Base-by-base conservation (phyloP, 2,797 vertebrate genomes). In the Ptychadena robeensis region DNA sequence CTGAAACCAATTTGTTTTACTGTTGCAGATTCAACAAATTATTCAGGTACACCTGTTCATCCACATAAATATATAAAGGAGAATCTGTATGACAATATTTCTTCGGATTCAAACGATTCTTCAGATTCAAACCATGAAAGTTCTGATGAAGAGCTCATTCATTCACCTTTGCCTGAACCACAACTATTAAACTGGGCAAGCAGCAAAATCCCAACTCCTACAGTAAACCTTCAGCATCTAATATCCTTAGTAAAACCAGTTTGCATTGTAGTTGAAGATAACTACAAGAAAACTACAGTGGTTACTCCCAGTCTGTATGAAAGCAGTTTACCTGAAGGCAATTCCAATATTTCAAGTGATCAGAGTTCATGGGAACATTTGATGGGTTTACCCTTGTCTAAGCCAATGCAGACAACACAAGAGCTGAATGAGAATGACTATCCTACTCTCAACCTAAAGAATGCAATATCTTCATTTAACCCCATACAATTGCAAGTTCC, bases 281-380 rank as follows among this genome's bases (percentile, higher is more conserved):
- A 12, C 14, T 48, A 15, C 40, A 48, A 22, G 18, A 22, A 0
- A 6, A 22, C 18, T 53, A 53, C 44, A 22, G 35, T 22, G 18
- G 44, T 53, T 53, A 22, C 44, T 5, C 44, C 18, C 18, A n/a
- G 22, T 4, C 15, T 22, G 18, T 53, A 53, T 53, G 44, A 53
- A 15, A 22, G 31, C 27, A 74, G 53, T 28, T 90, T 86, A 75
- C 92, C 90, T 87, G 86, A 37, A 0, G 27, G 48, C 25, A 44
- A 32, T 30, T 83, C 65, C 9, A 88, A 85, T 48, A 87, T 87
- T 53, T 53, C 44, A 6, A 5, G 0, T n/a, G 44, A 53, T 22
- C 10, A 18, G 18, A 53, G 44, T 53, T 53, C 44, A 22, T 11
- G 7, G 18, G 7, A 53, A 53, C 40, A 48, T 18, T 48, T 48